Conservation (phyloP, 53 echinoderm and acorn worm genomes). For the Luidia sarsii region DNA sequence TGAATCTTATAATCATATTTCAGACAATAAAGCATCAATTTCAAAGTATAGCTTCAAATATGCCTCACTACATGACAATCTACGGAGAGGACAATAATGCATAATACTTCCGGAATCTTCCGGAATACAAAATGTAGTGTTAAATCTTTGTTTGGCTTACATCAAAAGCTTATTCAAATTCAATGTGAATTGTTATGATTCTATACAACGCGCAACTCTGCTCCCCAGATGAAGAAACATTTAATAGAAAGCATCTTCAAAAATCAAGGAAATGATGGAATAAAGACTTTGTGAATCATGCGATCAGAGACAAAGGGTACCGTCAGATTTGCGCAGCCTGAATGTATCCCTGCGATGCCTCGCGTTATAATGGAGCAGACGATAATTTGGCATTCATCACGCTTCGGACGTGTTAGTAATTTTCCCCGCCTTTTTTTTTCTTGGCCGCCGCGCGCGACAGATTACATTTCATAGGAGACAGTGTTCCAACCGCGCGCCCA, state of each 20-base stretch:
- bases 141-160: too few relatives aligned
- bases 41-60: too few relatives aligned
- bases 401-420: slow-evolving; percentile 33
- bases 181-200: too few relatives aligned
- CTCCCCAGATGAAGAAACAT: not conserved
- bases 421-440: not conserved
- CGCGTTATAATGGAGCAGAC: not conserved
- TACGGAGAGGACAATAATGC: too few relatives aligned
- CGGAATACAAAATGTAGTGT: too few relatives aligned
- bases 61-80: too few relatives aligned
- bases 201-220: too few relatives aligned
- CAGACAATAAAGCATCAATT: too few relatives aligned
- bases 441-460: not conserved
- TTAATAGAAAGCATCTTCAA: not conserved
- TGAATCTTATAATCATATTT: too few relatives aligned
- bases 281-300: not conserved
- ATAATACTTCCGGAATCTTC: too few relatives aligned
- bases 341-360: not conserved
- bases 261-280: not conserved
- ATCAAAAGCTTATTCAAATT: too few relatives aligned
- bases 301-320: not conserved
- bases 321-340: not conserved
- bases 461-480: too few relatives aligned
- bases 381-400: slow-evolving; percentile 29
- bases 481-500: not conserved